These are phyloP conservation scores for Cyanoramphus novaezelandiae DNA, from an alignment of 2,113 vertebrate species.

Conservation along the genomic window DNA sequence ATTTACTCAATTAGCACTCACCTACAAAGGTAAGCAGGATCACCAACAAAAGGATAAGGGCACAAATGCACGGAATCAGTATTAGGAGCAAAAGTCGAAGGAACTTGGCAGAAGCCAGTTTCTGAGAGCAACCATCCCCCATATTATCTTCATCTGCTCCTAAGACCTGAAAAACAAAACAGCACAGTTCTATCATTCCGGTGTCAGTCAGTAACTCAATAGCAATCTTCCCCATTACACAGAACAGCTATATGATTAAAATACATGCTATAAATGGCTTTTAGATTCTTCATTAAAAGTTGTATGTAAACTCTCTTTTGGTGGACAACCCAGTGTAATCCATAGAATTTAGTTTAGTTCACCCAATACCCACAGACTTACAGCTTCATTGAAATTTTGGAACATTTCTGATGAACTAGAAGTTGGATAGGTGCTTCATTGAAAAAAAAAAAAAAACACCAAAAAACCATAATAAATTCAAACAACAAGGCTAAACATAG, in stretches of 20 bases:
- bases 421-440: not conserved
- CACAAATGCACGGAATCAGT: slow-evolving; percentile 83
- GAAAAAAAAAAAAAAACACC: not conserved
- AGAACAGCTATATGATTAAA: not conserved
- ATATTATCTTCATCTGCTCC: slow-evolving; percentile 74
- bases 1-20: slow-evolving; percentile 57
- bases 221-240: not conserved
- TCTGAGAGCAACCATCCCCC: slow-evolving; percentile 79
- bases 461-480: not conserved
- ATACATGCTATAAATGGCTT: not conserved
- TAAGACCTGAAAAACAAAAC: slow-evolving; percentile 70
- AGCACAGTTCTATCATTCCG: not conserved
- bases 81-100: slow-evolving; percentile 79
- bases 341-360: not conserved
- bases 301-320: not conserved
- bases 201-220: not conserved
- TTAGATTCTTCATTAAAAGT: not conserved
- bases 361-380: not conserved
- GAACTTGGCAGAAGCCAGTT: slow-evolving; percentile 73
- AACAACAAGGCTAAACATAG: not conserved
- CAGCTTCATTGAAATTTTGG: not conserved
- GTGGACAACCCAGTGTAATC: not conserved
- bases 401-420: not conserved
- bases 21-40: slow-evolving; percentile 81
- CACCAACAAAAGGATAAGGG: slow-evolving; percentile 78